A percentile compares a stretch with the other conserved stretches of the same genome.
Conservation (phyloP, 2,888 invertebrate species). For the Hydroisotoma schaefferi region DNA sequence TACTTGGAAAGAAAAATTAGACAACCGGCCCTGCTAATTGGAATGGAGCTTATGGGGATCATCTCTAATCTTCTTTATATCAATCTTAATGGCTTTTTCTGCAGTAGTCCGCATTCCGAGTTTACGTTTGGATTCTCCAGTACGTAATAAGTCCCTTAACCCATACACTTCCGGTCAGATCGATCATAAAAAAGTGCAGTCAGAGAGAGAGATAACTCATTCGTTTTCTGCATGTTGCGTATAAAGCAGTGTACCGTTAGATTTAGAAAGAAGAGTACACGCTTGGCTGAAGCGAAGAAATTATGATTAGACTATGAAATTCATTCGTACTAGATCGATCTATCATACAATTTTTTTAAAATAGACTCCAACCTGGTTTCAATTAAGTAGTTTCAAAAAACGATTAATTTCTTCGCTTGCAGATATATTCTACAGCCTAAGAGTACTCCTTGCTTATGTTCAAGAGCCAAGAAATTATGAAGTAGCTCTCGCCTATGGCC, state of each 20-base stretch:
- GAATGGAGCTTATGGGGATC: constrained; percentile 26
- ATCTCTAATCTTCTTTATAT: constrained; percentile 28
- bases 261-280: no score
- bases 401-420: not conserved
- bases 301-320: not conserved
- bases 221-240: no score
- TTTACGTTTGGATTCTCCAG: constrained; percentile 31
- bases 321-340: constrained; percentile 10
- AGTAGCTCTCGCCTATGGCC: not conserved
- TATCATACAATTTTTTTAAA: not conserved
- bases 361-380: no score
- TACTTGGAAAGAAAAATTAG: constrained; percentile 33
- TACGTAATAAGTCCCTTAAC: constrained; percentile 10
- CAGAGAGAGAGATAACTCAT: no score
- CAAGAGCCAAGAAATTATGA: constrained; percentile 20
- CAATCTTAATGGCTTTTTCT: constrained; percentile 17
- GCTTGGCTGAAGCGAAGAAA: not conserved
- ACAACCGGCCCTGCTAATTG: constrained; percentile 5
- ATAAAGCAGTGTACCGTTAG: no score
- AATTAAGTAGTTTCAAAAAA: no score
- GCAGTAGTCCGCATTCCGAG: constrained; percentile 12
- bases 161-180: not conserved
- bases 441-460: constrained; percentile 13
- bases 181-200: no score
- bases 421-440: not conserved